Evolutionary conservation across 2,797 vertebrate species (phyloP).

Genomic region (Sebastes iracundus): DNA sequence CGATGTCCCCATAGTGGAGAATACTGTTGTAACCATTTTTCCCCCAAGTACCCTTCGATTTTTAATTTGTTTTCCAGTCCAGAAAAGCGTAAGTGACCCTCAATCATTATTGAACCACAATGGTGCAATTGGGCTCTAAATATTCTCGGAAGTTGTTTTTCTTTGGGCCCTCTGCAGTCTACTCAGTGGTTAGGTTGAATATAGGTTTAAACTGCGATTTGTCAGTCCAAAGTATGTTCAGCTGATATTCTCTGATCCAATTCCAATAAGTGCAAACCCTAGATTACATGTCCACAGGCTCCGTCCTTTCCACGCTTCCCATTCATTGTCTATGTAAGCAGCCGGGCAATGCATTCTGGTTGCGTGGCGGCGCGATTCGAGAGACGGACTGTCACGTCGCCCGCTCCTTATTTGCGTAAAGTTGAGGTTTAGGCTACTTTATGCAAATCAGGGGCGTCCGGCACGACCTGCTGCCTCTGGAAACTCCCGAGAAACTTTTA

Average conservation of each 20-base stretch:
- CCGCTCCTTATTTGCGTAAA: no score
- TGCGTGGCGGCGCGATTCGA: no score
- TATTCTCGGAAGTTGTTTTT: not conserved
- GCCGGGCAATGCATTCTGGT: no score
- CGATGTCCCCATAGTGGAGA: not conserved
- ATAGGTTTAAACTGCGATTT: not conserved
- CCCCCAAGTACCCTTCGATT: not conserved
- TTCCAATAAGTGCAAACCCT: not conserved
- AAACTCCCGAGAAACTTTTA: no score
- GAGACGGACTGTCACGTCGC: no score
- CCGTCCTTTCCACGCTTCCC: no score
- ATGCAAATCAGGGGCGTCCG: no score
- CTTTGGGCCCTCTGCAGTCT: not conserved
- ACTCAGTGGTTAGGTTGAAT: not conserved
- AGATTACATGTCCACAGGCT: not conserved
- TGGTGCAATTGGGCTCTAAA: not conserved
- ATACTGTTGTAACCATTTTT: not conserved
- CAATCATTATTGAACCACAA: not conserved
- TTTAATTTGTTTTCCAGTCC: not conserved
- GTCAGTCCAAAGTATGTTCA: not conserved
- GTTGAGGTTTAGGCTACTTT: no score
- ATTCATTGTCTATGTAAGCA: no score
- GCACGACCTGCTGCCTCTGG: no score
- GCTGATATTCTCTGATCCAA: not conserved
- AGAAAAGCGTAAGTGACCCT: not conserved